A percentile compares a stretch with the other conserved stretches of the same genome.
Conservation (phyloP, 2,888 invertebrate species). For the Platycheirus albimanus region DNA sequence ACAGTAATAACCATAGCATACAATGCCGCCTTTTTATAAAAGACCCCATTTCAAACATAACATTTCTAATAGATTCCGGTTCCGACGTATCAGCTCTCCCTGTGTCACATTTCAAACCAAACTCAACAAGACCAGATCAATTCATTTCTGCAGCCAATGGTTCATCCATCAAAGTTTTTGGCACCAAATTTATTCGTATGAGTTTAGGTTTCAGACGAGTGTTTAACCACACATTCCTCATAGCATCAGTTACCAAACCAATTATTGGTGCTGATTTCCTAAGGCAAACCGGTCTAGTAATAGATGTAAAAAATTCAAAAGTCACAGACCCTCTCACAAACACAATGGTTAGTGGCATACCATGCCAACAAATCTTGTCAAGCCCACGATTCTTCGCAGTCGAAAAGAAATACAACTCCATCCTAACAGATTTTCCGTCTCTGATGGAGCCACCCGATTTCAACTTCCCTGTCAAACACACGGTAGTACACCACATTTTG, state of each 20-base stretch:
- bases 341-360: no score
- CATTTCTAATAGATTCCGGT: conserved; percentile 37
- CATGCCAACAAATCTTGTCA: no score
- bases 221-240: conserved; percentile 36
- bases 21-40: conserved; percentile 34
- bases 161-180: conserved; percentile 29
- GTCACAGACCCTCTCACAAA: no score
- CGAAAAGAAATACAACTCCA: not conserved
- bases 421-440: not conserved
- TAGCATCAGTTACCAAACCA: conserved; percentile 46
- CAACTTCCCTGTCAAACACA: no score
- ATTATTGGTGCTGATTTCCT: no score
- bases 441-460: conserved; percentile 30
- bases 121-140: no score
- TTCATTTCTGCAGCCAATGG: conserved; percentile 50
- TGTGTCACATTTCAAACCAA: no score
- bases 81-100: no score
- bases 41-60: no score
- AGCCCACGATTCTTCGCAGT: conserved; percentile 3
- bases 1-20: not conserved
- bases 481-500: no score
- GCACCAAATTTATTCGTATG: not conserved
- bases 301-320: no score
- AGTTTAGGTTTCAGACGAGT: conserved; percentile 22
- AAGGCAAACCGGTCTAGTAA: no score